A percentile compares a stretch with the other conserved stretches of the same genome.
These are phyloP conservation scores for Blastomussa wellsi DNA, from an alignment of 92 coral and sea anemone species.

Conservation along the genomic window DNA sequence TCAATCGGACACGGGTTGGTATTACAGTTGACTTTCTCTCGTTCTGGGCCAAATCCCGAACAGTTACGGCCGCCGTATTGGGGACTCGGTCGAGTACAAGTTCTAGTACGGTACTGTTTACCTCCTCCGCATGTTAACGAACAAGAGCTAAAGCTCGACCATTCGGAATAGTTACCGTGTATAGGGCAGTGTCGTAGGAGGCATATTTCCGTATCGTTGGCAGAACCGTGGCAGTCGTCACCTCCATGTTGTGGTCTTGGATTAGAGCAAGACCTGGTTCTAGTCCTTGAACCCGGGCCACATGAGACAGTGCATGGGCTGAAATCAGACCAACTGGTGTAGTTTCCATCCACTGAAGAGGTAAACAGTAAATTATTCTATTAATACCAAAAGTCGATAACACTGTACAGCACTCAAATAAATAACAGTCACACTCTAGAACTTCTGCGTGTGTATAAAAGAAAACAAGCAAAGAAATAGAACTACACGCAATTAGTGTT, in stretches of 20 bases:
- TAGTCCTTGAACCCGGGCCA: conserved; percentile 64
- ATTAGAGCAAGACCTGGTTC: conserved; percentile 74
- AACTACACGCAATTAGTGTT: too few species aligned
- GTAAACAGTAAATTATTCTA: background rate
- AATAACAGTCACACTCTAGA: too few species aligned
- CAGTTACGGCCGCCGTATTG: conserved; percentile 72
- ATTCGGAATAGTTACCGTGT: conserved; percentile 66
- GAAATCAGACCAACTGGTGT: conserved; percentile 77
- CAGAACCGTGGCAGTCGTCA: conserved; percentile 59
- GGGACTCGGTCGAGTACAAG: conserved; percentile 73
- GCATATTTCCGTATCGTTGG: conserved; percentile 53
- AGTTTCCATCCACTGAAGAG: conserved; percentile 70
- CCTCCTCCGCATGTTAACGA: conserved; percentile 77
- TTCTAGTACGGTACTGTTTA: conserved; percentile 55
- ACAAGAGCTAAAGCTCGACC: conserved; percentile 74
- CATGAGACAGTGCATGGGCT: conserved; percentile 73
- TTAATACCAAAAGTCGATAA: background rate
- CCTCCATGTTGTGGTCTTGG: conserved; percentile 91
- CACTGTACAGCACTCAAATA: too few species aligned
- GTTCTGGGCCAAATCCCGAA: conserved; percentile 54
- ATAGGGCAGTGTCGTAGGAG: conserved; percentile 72
- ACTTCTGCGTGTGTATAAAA: too few species aligned
- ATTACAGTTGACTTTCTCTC: conserved; percentile 60
- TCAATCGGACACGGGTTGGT: conserved; percentile 75
- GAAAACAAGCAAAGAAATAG: too few species aligned